phyloP scores from a whole-genome alignment of 2,113 vertebrate genomes.

The Zeus faber region DNA sequence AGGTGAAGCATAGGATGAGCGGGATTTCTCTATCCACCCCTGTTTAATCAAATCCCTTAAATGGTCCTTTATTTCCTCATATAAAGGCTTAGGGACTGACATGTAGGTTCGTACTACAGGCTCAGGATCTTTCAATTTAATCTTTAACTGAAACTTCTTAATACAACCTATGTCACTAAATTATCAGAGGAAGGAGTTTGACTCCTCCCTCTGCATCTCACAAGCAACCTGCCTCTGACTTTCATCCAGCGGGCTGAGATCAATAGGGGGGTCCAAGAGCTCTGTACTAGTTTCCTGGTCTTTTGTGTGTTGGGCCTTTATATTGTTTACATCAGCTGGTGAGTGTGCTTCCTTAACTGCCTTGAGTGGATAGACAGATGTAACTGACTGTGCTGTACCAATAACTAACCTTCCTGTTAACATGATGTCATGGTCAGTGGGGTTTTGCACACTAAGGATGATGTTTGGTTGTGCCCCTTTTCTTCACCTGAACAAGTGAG shows the following conservation, averaged over 20 bases:
- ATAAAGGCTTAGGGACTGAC: conserved; percentile 8
- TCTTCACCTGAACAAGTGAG: conserved; percentile 2
- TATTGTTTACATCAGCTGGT: background rate
- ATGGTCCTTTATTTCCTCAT: background rate
- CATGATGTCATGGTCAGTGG: conserved; percentile 16
- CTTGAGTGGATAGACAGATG: conserved; percentile 1
- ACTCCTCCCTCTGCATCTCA: conserved; percentile 23
- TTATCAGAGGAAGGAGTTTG: background rate
- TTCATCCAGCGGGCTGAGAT: conserved; percentile 9
- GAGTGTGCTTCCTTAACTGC: too few relatives aligned
- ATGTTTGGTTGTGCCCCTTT: background rate
- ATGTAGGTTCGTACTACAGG: conserved; percentile 16
- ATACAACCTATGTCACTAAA: conserved; percentile 25
- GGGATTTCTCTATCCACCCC: conserved; percentile 16
- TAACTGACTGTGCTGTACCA: conserved; percentile 2
- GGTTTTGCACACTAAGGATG: conserved; percentile 16
- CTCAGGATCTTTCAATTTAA: conserved; percentile 13
- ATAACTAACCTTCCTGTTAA: conserved; percentile 2
- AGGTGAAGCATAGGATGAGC: conserved; percentile 12
- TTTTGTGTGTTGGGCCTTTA: background rate
- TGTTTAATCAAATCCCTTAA: background rate
- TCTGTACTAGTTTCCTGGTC: background rate
- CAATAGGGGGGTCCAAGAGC: conserved; percentile 18
- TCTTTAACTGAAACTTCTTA: background rate
- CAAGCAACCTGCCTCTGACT: background rate